These are phyloP conservation scores for Artemia sinica DNA, from an alignment of 2,888 invertebrate species.

Conservation along the genomic window DNA sequence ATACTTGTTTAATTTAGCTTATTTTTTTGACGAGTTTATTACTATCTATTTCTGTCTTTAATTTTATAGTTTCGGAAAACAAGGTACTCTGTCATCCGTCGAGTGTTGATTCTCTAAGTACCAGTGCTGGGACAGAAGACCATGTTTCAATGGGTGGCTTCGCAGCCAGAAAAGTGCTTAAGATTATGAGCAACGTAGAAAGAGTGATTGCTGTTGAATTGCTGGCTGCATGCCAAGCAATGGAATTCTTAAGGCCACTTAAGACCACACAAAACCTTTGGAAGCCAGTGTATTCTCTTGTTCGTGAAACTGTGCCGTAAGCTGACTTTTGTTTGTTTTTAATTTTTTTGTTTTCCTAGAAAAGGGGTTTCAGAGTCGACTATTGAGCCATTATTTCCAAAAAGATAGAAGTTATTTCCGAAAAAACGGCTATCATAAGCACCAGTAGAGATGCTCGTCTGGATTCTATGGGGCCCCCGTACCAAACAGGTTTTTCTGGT, in stretches of 20 bases:
- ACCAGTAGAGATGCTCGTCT: too few species aligned
- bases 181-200: conserved; percentile 39
- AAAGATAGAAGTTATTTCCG: too few species aligned
- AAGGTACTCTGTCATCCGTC: conserved; percentile 49
- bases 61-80: conserved; percentile 43
- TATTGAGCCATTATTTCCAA: too few species aligned
- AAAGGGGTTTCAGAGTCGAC: too few species aligned
- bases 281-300: conserved; percentile 43
- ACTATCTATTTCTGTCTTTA: not conserved
- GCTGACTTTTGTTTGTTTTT: not conserved
- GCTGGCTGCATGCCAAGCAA: conserved; percentile 45
- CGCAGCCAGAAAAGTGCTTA: conserved; percentile 43
- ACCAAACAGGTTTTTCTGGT: too few species aligned
- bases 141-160: conserved; percentile 53
- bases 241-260: conserved; percentile 46
- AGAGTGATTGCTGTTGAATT: conserved; percentile 46
- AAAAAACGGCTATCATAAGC: too few species aligned
- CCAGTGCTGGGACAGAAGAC: conserved; percentile 48
- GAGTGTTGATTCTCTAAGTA: conserved; percentile 46
- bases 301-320: conserved; percentile 38
- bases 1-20: too few species aligned
- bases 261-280: conserved; percentile 42
- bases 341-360: too few species aligned
- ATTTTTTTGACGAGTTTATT: not conserved
- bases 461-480: too few species aligned